These are phyloP conservation scores for Speoplatyrhinus poulsoni DNA, from an alignment of 2,113 vertebrate species.

Conservation along the genomic window DNA sequence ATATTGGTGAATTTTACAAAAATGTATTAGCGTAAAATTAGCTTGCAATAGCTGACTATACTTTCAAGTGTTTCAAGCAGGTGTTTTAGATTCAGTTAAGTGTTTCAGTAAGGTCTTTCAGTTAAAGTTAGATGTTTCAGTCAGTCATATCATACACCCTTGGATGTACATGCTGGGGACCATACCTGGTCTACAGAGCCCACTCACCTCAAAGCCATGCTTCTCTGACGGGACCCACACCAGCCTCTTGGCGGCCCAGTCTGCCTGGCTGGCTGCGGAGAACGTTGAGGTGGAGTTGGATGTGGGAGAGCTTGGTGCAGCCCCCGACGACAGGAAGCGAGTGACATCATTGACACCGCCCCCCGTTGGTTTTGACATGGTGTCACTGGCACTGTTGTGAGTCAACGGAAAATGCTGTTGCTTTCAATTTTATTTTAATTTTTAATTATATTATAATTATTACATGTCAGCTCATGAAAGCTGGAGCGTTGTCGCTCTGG, in stretches of 20 bases:
- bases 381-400: constrained; percentile 57
- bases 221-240: constrained; percentile 84
- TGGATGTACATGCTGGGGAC: neutral
- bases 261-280: constrained; percentile 79
- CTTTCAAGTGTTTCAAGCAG: no score
- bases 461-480: constrained; percentile 14
- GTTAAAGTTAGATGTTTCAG: neutral
- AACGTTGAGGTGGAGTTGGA: constrained; percentile 44
- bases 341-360: constrained; percentile 75
- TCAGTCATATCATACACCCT: no score
- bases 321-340: constrained; percentile 72
- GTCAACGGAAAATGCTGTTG: neutral
- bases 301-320: constrained; percentile 62
- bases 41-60: no score
- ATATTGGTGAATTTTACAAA: no score
- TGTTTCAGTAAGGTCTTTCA: no score
- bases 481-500: constrained; percentile 15
- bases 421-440: constrained; percentile 7
- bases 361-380: constrained; percentile 74
- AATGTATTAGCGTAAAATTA: no score
- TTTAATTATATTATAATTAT: neutral
- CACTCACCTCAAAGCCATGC: constrained; percentile 80
- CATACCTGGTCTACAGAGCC: neutral
- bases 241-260: constrained; percentile 81
- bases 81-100: no score